These are phyloP conservation scores for Scelioninae gen. 1 DNA, from an alignment of 2,888 invertebrate genomes.

Conservation along the genomic window DNA sequence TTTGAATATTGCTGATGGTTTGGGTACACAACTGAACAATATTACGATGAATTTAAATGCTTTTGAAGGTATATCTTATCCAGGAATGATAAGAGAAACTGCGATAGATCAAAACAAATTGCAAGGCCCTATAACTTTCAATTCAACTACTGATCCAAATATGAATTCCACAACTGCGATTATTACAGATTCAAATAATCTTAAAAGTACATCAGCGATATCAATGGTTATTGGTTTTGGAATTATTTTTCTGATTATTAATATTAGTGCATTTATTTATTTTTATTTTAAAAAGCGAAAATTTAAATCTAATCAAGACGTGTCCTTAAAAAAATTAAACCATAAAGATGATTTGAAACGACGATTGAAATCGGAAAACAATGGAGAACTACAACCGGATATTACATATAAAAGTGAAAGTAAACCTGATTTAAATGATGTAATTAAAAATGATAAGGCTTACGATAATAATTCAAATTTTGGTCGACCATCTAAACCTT, in stretches of 20 bases:
- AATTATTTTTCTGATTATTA: constrained; percentile 89
- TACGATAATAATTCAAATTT: constrained; percentile 85
- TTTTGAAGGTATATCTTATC: constrained; percentile 3
- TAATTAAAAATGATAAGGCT: constrained; percentile 83
- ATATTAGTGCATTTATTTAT: constrained; percentile 88
- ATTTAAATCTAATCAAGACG: constrained; percentile 85
- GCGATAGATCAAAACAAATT: constrained; percentile 23
- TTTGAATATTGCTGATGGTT: constrained; percentile 77
- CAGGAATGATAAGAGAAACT: constrained; percentile 39
- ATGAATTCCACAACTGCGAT: constrained; percentile 5
- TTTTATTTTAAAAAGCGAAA: constrained; percentile 89
- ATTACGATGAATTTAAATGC: constrained; percentile 67
- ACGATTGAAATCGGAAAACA: constrained; percentile 80
- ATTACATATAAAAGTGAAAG: constrained; percentile 85
- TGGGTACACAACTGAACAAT: constrained; percentile 75
- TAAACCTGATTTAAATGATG: constrained; percentile 82
- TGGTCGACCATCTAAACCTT: constrained; percentile 87
- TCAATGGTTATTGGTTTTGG: constrained; percentile 86
- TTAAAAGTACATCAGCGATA: constrained; percentile 80
- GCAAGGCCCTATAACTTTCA: constrained; percentile 15
- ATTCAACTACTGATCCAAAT: constrained; percentile 42
- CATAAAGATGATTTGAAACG: constrained; percentile 85
- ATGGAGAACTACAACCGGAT: constrained; percentile 85
- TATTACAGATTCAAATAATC: constrained; percentile 77
- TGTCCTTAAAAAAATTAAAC: constrained; percentile 84